phyloP scores from a whole-genome alignment of 2,113 vertebrate genomes.

The Cryptomyrus ogoouensis region DNA sequence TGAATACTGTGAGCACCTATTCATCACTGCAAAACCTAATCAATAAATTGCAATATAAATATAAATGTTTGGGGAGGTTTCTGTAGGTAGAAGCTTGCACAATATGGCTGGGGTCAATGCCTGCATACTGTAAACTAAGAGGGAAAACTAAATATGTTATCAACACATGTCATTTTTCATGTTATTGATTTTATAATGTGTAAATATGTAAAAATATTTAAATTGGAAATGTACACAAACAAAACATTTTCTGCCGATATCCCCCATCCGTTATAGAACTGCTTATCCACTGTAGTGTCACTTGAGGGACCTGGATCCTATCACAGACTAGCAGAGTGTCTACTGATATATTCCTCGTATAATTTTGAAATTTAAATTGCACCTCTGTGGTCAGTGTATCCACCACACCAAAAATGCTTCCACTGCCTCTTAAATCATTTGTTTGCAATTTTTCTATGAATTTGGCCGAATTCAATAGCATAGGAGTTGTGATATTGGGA shows the following conservation, averaged over 20 bases:
- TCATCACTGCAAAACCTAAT: neutral
- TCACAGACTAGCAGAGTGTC: neutral
- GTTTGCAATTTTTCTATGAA: neutral
- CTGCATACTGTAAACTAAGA: neutral
- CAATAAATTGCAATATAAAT: slow-evolving; percentile 4
- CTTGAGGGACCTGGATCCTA: neutral
- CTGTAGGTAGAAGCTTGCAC: neutral
- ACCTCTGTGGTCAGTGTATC: neutral
- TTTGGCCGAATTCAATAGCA: neutral
- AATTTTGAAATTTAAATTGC: neutral
- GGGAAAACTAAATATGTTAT: neutral
- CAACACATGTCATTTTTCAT: neutral
- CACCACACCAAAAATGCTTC: neutral
- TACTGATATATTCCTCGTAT: neutral
- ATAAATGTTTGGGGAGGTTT: neutral
- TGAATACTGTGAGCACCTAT: neutral
- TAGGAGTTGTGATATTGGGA: neutral
- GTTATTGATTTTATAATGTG: neutral
- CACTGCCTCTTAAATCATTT: neutral
- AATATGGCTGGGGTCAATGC: neutral
- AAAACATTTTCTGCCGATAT: neutral
- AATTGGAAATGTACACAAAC: neutral
- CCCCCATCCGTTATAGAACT: neutral
- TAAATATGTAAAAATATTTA: neutral
- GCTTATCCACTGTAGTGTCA: neutral